phyloP scores from a whole-genome alignment of 2,797 vertebrate species.

The Botia almorhae region DNA sequence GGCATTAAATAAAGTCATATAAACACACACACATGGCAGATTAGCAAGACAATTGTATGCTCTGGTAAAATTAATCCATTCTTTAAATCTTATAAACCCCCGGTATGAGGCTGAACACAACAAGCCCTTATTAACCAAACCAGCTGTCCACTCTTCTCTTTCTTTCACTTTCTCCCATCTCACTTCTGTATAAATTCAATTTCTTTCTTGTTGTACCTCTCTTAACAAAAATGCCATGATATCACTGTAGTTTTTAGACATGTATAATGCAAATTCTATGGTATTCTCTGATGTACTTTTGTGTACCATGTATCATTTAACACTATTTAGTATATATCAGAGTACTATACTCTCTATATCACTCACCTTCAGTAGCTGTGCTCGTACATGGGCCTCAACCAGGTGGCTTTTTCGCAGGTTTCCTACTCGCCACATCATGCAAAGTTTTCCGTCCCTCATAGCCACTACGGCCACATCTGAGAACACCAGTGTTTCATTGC shows the following conservation, averaged over 20 bases:
- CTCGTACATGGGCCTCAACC: slow-evolving; percentile 91
- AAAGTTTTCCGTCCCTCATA: slow-evolving; percentile 87
- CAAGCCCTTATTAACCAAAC: slow-evolving; percentile 77
- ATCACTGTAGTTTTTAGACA: too few species aligned
- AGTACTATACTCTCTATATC: neutral
- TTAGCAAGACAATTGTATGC: slow-evolving; percentile 64
- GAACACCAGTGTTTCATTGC: slow-evolving; percentile 91
- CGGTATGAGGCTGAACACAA: slow-evolving; percentile 72
- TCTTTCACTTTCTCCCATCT: slow-evolving; percentile 16
- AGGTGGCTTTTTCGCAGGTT: slow-evolving; percentile 91
- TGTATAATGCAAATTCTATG: too few species aligned
- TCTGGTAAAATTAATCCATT: slow-evolving; percentile 76
- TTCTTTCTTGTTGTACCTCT: neutral
- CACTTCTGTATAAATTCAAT: neutral
- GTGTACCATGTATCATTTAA: too few species aligned
- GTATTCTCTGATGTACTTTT: too few species aligned
- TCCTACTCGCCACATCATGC: slow-evolving; percentile 93
- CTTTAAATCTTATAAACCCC: slow-evolving; percentile 78
- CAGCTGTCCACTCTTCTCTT: slow-evolving; percentile 52
- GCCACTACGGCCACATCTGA: slow-evolving; percentile 88
- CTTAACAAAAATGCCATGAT: neutral
- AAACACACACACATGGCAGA: slow-evolving; percentile 37
- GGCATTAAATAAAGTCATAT: slow-evolving; percentile 13
- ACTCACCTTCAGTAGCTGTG: slow-evolving; percentile 88
- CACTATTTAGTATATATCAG: neutral